phyloP scores from a whole-genome alignment of 1,140 invertebrate genomes.

The Neodiprion virginianus region DNA sequence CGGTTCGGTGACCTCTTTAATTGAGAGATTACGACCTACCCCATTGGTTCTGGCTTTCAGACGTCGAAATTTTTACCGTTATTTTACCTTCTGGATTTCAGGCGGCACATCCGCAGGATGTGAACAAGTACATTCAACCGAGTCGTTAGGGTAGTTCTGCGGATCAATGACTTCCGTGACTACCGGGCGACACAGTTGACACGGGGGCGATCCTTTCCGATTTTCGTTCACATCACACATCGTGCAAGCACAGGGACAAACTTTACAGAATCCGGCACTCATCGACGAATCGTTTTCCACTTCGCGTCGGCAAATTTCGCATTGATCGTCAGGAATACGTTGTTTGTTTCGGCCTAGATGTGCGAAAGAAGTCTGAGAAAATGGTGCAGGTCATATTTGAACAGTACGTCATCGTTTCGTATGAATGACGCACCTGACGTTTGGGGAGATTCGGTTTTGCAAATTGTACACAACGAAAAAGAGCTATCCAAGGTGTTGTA shows the following conservation, averaged over 20 bases:
- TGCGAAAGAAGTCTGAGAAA: too few species aligned
- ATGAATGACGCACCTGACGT: neutral
- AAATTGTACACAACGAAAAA: neutral
- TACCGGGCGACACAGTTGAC: neutral
- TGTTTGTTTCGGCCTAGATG: neutral
- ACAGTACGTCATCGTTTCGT: too few species aligned
- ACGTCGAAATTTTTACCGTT: too few species aligned
- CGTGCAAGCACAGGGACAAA: neutral
- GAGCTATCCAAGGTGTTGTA: neutral
- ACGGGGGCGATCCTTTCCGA: neutral
- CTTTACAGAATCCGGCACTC: neutral
- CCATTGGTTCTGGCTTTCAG: neutral
- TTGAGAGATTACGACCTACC: neutral
- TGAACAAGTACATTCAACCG: neutral
- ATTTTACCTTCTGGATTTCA: neutral
- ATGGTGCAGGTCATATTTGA: too few species aligned
- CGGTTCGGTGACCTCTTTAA: neutral
- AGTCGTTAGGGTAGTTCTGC: neutral
- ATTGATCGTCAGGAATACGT: neutral
- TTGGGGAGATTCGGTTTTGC: neutral
- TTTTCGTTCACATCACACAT: neutral
- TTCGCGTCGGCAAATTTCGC: slow-evolving; percentile 1
- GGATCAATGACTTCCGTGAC: neutral
- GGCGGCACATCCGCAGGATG: neutral
- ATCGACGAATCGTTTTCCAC: neutral